Percentiles rank a stretch among this genome's conserved stretches.
These are phyloP conservation scores for Leucophenga montana DNA, from an alignment of 2,888 invertebrate genomes.

Conservation along the genomic window DNA sequence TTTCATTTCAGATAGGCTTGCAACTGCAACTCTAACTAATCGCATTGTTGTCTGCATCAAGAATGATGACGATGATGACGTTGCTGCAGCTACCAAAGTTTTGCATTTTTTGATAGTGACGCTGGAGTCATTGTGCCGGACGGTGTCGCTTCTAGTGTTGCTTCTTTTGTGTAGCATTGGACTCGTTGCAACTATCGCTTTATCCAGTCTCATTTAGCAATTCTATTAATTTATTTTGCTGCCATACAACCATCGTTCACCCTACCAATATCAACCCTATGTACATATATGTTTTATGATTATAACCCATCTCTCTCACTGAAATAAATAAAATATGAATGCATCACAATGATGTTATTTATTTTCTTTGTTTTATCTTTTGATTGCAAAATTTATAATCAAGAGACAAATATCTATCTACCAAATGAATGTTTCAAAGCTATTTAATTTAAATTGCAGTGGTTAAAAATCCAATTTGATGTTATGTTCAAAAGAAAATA, in stretches of 20 bases:
- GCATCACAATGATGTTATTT: no score
- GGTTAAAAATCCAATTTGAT: no score
- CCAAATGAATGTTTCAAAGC: no score
- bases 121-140: background rate
- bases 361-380: no score
- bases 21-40: conserved; percentile 59
- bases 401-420: no score
- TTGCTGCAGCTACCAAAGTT: background rate
- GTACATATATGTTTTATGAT: background rate
- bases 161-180: background rate
- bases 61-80: background rate
- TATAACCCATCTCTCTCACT: no score
- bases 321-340: no score
- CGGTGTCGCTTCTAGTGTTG: conserved; percentile 4
- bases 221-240: conserved; percentile 65
- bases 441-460: no score
- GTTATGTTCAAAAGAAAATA: no score
- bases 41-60: conserved; percentile 58
- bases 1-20: background rate
- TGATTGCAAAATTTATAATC: no score
- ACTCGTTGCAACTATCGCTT: conserved; percentile 43
- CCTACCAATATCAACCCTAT: background rate
- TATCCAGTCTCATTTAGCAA: conserved; percentile 61
- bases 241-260: background rate
- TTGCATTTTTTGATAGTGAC: background rate